A percentile compares a stretch with the other conserved stretches of the same genome.
phyloP scores from a whole-genome alignment of 2,113 vertebrate genomes.

The Thalassoma bifasciatum region DNA sequence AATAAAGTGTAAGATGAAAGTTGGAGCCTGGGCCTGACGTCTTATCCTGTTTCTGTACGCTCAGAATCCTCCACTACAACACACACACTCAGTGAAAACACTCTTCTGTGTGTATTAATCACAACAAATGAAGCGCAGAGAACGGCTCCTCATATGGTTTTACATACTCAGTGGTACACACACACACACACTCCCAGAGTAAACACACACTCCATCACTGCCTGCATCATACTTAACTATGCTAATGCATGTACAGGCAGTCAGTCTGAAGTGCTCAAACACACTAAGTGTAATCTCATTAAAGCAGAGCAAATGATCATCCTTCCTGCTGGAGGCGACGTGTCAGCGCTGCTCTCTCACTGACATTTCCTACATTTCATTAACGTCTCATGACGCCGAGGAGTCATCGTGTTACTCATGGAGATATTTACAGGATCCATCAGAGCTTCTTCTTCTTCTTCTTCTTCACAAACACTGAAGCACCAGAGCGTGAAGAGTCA shows the following conservation, averaged over 20 bases:
- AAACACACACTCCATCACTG: slow-evolving; percentile 63
- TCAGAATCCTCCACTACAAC: background rate
- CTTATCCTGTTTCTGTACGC: too few species aligned
- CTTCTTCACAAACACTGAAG: background rate
- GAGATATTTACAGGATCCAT: slow-evolving; percentile 25
- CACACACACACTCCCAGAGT: slow-evolving; percentile 7
- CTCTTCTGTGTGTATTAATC: slow-evolving; percentile 15
- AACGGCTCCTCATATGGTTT: background rate
- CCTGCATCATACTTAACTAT: slow-evolving; percentile 57
- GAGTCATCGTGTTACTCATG: background rate
- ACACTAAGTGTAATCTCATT: slow-evolving; percentile 47
- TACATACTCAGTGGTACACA: background rate
- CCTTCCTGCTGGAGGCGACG: slow-evolving; percentile 9
- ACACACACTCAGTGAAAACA: background rate
- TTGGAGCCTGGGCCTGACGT: too few species aligned
- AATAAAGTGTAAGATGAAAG: too few species aligned
- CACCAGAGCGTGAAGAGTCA: background rate
- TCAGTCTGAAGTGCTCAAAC: slow-evolving; percentile 43
- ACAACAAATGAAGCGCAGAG: slow-evolving; percentile 23
- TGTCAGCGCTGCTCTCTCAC: background rate
- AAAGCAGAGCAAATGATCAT: slow-evolving; percentile 14
- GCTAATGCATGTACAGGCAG: slow-evolving; percentile 57
- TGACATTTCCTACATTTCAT: slow-evolving; percentile 48
- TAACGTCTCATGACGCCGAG: slow-evolving; percentile 32
- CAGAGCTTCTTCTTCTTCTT: too few species aligned